These are phyloP conservation scores for Gandaritis pyraliata DNA, from an alignment of 2,888 invertebrate species.

Conservation along the genomic window DNA sequence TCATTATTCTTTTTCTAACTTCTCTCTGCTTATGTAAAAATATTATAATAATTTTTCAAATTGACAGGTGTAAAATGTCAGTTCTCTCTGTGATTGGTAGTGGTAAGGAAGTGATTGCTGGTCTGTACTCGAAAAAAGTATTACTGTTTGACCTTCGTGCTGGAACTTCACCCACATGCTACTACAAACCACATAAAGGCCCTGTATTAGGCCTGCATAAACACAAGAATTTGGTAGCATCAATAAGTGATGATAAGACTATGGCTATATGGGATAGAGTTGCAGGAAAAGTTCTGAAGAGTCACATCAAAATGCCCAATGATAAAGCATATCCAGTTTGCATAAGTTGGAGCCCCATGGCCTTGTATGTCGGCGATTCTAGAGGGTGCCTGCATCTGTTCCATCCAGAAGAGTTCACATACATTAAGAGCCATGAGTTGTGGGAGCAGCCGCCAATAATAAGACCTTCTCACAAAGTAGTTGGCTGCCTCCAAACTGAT, in stretches of 20 bases:
- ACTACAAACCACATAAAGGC: constrained; percentile 80
- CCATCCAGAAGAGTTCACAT: constrained; percentile 63
- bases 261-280: constrained; percentile 84
- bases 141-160: constrained; percentile 80
- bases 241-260: constrained; percentile 85
- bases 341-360: constrained; percentile 69
- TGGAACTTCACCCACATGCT: constrained; percentile 64
- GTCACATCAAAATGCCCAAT: constrained; percentile 67
- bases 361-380: constrained; percentile 77
- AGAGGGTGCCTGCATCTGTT: constrained; percentile 73
- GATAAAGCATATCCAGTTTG: constrained; percentile 73
- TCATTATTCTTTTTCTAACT: background rate
- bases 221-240: constrained; percentile 78
- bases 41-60: background rate
- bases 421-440: constrained; percentile 63
- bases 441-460: constrained; percentile 69
- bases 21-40: background rate
- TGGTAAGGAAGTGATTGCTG: constrained; percentile 77
- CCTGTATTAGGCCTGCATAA: constrained; percentile 76
- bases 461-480: constrained; percentile 70
- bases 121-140: constrained; percentile 83
- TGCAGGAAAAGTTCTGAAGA: constrained; percentile 72
- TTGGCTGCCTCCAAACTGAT: constrained; percentile 69
- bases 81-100: constrained; percentile 80
- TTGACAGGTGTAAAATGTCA: constrained; percentile 77